A percentile compares a stretch with the other conserved stretches of the same genome.
phyloP scores from a whole-genome alignment of 2,888 invertebrate genomes.

The Deilephila porcellus region DNA sequence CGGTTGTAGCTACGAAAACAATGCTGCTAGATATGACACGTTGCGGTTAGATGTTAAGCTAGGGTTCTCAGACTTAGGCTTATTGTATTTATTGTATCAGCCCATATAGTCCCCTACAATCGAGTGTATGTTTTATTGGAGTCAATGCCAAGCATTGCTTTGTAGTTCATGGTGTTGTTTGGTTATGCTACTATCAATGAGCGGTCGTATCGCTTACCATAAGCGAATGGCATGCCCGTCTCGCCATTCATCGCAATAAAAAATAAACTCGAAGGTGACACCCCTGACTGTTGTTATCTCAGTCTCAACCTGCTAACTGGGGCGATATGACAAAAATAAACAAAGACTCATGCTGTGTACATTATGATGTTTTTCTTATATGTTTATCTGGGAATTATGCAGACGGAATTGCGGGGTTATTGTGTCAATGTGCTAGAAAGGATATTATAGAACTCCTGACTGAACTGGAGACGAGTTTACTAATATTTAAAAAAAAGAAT shows the following conservation, averaged over 20 bases:
- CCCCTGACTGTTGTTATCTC: neutral
- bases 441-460: no score
- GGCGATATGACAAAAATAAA: slow-evolving; percentile 17
- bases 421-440: neutral
- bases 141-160: no score
- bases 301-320: neutral
- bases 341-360: slow-evolving; percentile 2
- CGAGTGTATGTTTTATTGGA: no score
- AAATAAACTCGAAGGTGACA: neutral
- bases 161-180: no score
- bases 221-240: no score
- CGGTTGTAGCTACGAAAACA: neutral
- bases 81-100: neutral
- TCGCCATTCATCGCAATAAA: no score
- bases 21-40: neutral
- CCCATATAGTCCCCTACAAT: no score
- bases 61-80: neutral
- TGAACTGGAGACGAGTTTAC: no score
- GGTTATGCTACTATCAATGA: no score
- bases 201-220: no score
- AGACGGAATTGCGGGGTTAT: neutral
- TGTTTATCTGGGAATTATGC: neutral
- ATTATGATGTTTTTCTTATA: neutral
- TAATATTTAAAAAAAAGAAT: no score
- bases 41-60: neutral